A percentile compares a stretch with the other conserved stretches of the same genome.
Conservation (phyloP, 2,888 invertebrate genomes). For the Caenorhabditis afra region DNA sequence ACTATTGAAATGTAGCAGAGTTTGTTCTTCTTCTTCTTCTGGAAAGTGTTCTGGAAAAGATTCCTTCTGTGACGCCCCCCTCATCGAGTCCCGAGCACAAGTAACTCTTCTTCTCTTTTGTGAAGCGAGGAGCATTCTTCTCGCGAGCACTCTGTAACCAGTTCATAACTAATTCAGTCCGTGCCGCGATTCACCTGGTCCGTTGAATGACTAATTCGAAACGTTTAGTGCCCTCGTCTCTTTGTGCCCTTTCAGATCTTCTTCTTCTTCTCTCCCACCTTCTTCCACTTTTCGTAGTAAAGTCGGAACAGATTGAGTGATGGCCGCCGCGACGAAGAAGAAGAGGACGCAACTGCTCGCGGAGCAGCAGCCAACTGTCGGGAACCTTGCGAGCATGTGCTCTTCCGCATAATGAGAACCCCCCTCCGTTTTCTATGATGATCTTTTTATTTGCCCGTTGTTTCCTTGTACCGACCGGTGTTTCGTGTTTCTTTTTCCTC, state of each 20-base stretch:
- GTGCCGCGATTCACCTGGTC: slow-evolving; percentile 22
- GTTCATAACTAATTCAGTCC: slow-evolving; percentile 55
- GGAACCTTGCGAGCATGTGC: slow-evolving; percentile 24
- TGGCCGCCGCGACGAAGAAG: not conserved
- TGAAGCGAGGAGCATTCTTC: not conserved
- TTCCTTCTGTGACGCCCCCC: too few relatives aligned
- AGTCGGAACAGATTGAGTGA: slow-evolving; percentile 24
- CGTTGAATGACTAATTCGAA: slow-evolving; percentile 44
- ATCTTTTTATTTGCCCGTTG: slow-evolving; percentile 31
- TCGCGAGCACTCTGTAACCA: slow-evolving; percentile 45
- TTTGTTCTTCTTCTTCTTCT: too few relatives aligned
- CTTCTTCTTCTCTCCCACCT: not conserved
- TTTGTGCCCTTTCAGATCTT: slow-evolving; percentile 18
- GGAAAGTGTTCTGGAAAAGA: too few relatives aligned
- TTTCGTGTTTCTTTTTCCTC: slow-evolving; percentile 21
- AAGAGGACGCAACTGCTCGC: not conserved
- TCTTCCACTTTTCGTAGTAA: slow-evolving; percentile 33
- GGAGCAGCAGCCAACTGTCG: slow-evolving; percentile 23
- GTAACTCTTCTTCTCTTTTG: slow-evolving; percentile 28
- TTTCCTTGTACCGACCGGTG: slow-evolving; percentile 36
- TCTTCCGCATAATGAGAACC: slow-evolving; percentile 20
- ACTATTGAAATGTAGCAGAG: too few relatives aligned
- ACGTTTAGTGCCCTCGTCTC: slow-evolving; percentile 51
- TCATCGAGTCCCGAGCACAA: too few relatives aligned
- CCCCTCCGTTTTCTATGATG: slow-evolving; percentile 3